phyloP scores from a whole-genome alignment of 2,113 vertebrate species.

The Gnathonemus longibarbis region DNA sequence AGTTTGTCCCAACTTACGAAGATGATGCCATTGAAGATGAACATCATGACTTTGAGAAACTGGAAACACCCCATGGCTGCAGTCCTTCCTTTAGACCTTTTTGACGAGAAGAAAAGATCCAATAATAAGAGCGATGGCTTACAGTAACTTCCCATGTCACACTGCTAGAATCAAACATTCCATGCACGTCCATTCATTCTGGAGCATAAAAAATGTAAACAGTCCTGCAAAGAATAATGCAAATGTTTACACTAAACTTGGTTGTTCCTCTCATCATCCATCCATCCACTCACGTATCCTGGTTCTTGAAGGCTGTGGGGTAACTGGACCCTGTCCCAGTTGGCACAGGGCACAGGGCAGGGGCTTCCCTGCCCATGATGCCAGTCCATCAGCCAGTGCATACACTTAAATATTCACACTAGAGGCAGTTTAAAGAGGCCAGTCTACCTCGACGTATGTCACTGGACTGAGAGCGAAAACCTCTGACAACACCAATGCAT shows the following conservation, averaged over 20 bases:
- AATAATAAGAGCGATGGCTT: not conserved
- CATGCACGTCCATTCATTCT: not conserved
- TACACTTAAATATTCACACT: not conserved
- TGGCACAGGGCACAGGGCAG: not conserved
- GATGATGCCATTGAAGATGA: slow-evolving; percentile 52
- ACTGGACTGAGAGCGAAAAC: not conserved
- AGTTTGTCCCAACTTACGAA: slow-evolving; percentile 45
- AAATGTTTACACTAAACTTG: not conserved
- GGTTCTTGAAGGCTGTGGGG: not conserved
- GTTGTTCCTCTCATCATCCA: not conserved
- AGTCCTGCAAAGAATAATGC: not conserved
- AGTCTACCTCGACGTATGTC: not conserved
- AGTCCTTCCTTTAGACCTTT: slow-evolving; percentile 2
- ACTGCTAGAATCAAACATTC: not conserved
- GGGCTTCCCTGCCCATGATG: not conserved
- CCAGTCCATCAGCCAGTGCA: not conserved
- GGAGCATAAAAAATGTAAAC: not conserved
- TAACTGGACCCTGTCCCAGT: not conserved
- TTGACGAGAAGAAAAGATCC: not conserved
- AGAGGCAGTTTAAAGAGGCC: not conserved
- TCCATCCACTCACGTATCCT: not conserved
- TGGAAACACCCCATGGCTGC: slow-evolving; percentile 44
- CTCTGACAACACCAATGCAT: not conserved
- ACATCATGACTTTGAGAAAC: slow-evolving; percentile 53
- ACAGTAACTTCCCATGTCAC: not conserved